Conservation (phyloP, 2,113 vertebrate genomes). For the Periophthalmus modestus region DNA sequence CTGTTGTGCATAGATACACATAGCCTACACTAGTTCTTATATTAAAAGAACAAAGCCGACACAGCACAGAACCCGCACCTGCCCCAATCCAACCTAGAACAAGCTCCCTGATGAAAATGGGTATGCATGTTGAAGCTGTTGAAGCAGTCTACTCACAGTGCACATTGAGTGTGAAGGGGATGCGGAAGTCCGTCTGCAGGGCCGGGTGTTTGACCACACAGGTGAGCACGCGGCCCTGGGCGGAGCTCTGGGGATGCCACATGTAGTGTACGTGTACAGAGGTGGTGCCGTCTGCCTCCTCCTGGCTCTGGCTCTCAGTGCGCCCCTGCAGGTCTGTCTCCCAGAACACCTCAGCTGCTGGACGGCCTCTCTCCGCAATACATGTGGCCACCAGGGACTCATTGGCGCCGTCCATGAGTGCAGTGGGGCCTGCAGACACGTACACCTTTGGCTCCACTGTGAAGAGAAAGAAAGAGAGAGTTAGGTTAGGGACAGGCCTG, state of each 20-base stretch:
- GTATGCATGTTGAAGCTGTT: neutral
- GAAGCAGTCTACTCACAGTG: conserved; percentile 84
- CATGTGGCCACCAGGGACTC: conserved; percentile 90
- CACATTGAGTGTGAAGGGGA: conserved; percentile 85
- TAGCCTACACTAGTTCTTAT: too few relatives aligned
- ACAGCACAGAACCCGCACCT: too few relatives aligned
- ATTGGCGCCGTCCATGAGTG: conserved; percentile 86
- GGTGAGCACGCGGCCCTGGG: conserved; percentile 85
- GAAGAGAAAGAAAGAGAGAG: neutral
- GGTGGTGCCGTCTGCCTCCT: conserved; percentile 86
- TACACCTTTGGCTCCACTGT: conserved; percentile 94
- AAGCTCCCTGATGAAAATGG: too few relatives aligned
- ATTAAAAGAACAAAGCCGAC: too few relatives aligned
- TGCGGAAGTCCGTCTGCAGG: conserved; percentile 86
- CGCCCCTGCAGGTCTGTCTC: conserved; percentile 85
- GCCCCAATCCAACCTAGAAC: too few relatives aligned
- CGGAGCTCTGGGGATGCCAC: conserved; percentile 85
- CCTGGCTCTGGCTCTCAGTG: conserved; percentile 74
- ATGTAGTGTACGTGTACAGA: conserved; percentile 84
- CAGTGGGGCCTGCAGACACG: conserved; percentile 82
- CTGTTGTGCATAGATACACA: too few relatives aligned
- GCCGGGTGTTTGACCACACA: conserved; percentile 92
- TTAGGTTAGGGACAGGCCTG: too few relatives aligned
- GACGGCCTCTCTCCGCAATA: conserved; percentile 89
- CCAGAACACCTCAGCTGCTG: conserved; percentile 90